Base-by-base conservation (phyloP, 2,888 invertebrate genomes). In the Meteorus colon region DNA sequence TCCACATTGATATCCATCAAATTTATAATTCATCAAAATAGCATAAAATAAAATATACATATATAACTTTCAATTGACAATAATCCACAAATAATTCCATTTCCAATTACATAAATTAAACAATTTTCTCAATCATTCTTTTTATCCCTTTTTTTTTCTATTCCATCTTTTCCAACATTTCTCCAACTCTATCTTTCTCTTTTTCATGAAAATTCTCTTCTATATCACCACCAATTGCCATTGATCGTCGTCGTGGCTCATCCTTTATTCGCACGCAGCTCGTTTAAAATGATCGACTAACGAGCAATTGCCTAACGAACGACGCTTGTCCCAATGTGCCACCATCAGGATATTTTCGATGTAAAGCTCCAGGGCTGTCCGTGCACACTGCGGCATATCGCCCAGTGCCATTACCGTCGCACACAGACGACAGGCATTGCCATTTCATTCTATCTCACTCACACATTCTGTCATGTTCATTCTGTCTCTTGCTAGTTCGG, bases 221-320 rank as follows among this genome's bases (percentile, higher is more conserved):
- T 41, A 4, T 67, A 62, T 37, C 37, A 29, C 45, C 63, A 27
- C 29, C n/a, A 73, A 55, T 66, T 41, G 29, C 45, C 16, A 65
- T 65, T 65, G 65, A 65, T 65, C 65, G 34, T 65, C 65, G 34
- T 55, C 19, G 55, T 45, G 27, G 45, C 14, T 45, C 60, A 27
- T 41, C 29, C 74, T 41, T 24, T 37, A 59, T 48, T 62, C 19
- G 2, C 51, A 63, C 45, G 5, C 29, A 31, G 12, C 48, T 31
- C 70, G 51, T 75, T 75, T 65, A 70, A 70, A 75, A 70, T 70
- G 62, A 70, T 55, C 37, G 37, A 24, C 70, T 75, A 75, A 75
- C 70, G 75, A 75, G 75, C 75, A 71, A 75, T 75, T 70, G 71
- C 75, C 55, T 75, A 75, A 75, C 70, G 75, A 75, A 75, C 74